These are phyloP conservation scores for Pangasius sanitwongsei DNA, from an alignment of 2,797 vertebrate genomes.

Conservation along the genomic window DNA sequence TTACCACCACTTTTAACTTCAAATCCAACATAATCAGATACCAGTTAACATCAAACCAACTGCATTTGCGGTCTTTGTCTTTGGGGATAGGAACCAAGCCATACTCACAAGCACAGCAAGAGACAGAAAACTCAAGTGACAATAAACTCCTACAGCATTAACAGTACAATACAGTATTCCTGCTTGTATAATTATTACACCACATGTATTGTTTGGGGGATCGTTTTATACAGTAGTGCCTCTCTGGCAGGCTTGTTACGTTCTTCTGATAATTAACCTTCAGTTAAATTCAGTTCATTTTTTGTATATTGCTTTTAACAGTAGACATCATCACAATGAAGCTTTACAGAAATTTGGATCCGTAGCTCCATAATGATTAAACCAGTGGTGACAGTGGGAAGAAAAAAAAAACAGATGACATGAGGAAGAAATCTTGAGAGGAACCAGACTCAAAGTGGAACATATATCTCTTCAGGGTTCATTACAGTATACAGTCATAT, in stretches of 20 bases:
- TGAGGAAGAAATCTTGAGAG: not conserved
- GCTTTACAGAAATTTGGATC: not conserved
- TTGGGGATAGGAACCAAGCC: not conserved
- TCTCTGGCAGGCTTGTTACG: not conserved
- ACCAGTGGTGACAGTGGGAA: not conserved
- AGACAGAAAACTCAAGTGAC: not conserved
- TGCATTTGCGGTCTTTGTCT: not conserved
- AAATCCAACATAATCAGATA: not conserved
- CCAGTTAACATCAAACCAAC: not conserved
- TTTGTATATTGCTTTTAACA: not conserved
- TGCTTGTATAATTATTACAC: not conserved
- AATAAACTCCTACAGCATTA: not conserved
- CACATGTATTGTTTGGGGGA: not conserved
- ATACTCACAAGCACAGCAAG: not conserved
- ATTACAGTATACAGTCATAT: not conserved
- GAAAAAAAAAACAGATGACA: not conserved
- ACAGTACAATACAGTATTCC: not conserved
- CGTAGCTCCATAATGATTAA: not conserved
- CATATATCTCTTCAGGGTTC: not conserved
- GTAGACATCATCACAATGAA: not conserved
- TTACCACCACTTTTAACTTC: not conserved
- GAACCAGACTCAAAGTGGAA: not conserved
- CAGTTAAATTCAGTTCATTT: not conserved
- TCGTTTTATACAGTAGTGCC: not conserved
- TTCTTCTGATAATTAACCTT: not conserved